Base-by-base conservation (phyloP, 2,797 vertebrate species). In the Clarias pachynema region DNA sequence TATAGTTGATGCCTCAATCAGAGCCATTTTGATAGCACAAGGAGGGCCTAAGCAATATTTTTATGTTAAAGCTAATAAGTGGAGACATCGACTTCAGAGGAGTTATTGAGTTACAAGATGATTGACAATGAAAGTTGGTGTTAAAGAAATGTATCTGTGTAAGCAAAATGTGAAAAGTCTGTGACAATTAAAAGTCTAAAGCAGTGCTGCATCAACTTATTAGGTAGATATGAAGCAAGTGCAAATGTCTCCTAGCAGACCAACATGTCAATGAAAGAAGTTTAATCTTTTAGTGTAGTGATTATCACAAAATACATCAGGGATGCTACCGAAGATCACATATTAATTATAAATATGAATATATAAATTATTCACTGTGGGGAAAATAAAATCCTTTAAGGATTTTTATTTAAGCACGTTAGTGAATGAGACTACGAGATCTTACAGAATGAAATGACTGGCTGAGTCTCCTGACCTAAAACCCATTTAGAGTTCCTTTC, bases 401-500 rank as follows among this genome's bases (percentile, higher is more conserved):
- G 37, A 44, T 24, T 14, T 40, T 10, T 18, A 70, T 72, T 72
- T 37, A 37, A 14, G 40, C 40, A 70, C 22, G 44, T 44, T 69
- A 69, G 34, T 69, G 66, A 37, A 24, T 24, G 7, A 40, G 69
- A 44, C 9, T 22, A n/a, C n/a, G 24, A 73, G 22, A 69, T 49
- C 49, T 73, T 31, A 22, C 18, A 73, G 72, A 56, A 31, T 29
- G 12, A 24, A 1, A 1, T 60, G 31, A 34, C 44, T 22, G 56
- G 22, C 16, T 79, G 5, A 24, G 5, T 62, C 24, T 80, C 59
- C n/a, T 79, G 59, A 53, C n/a, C 40, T 66, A 12, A 81, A 66
- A 26, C 40, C 79, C 12, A 12, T 66, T 81, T 31, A 14, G 44
- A 81, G 79, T 68, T 68, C 40, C 63, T 81, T 81, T 56, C 37